Base-by-base conservation (phyloP, 2,888 invertebrate genomes). In the Mythimna pallens region DNA sequence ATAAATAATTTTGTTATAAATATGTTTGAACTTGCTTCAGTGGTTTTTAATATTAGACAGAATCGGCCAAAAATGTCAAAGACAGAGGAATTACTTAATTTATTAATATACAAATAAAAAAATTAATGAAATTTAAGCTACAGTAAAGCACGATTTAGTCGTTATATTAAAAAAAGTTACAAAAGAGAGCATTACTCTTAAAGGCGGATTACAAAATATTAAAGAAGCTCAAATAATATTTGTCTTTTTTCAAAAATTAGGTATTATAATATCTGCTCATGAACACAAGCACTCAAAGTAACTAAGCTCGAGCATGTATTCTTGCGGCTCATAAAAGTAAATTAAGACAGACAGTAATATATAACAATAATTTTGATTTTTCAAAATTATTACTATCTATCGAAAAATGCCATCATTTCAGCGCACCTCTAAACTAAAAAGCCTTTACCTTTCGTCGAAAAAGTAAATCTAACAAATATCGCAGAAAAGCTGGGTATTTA, bases 1-100 rank as follows among this genome's bases (percentile, higher is more conserved):
- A 80, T 85, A 86, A 86, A 82, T 86, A 78, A 76, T 73, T 71
- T 77, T 61, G 70, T 78, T 72, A 73, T 36, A 74, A 59, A 69
- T 66, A 65, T 30, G 70, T 86, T 88, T 87, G 87, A 85, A 85
- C 84, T 82, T 76, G 25, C 59, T 80, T 79, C 76, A 61, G 66
- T 65, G 47, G 55, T 62, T 65, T 65, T 64, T 7, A 63, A 71
- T 52, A 68, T n/a, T 50, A 40, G 17, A 71, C n/a, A 50, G 36
- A n/a, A 3, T 22, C n/a, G 34, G 30, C 40, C 10, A 36, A 71
- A 30, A 82, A 34, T 43, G 25, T 30, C 2, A 43, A 55, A 34
- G 8, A 40, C 52, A 50, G 3, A 25, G 12, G 10, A 57, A 50
- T 58, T n/a, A 58, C 55, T 34, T 50, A 40, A 40, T 22, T 52